These are phyloP conservation scores for Ptilodon capucinus DNA, from an alignment of 2,888 invertebrate genomes.

Conservation along the genomic window DNA sequence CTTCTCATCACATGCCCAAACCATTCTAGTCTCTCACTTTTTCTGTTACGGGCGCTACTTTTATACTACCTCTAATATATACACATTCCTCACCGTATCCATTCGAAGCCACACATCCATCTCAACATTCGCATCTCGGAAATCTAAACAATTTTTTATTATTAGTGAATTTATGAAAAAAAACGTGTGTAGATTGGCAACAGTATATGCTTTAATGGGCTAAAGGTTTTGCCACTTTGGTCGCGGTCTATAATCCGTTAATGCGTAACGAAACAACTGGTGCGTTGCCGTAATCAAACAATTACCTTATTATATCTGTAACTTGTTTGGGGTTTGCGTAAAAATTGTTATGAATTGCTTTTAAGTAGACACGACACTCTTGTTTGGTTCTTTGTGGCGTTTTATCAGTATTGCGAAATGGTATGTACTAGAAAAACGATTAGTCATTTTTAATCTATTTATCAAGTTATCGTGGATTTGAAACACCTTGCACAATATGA, in stretches of 20 bases:
- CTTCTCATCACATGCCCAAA: too few relatives aligned
- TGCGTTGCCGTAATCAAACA: constrained; percentile 24
- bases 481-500: too few relatives aligned
- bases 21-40: too few relatives aligned
- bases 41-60: too few relatives aligned
- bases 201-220: background rate
- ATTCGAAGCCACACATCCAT: too few relatives aligned
- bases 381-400: too few relatives aligned
- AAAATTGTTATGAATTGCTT: background rate
- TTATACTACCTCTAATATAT: too few relatives aligned
- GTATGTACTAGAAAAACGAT: background rate
- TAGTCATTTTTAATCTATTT: background rate
- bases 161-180: too few relatives aligned
- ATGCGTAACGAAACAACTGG: constrained; percentile 12
- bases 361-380: too few relatives aligned
- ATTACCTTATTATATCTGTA: constrained; percentile 16
- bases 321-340: constrained; percentile 8
- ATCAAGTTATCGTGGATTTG: background rate
- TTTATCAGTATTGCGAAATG: background rate
- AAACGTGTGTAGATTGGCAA: background rate
- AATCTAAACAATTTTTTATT: too few relatives aligned
- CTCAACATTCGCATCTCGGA: too few relatives aligned
- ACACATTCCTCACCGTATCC: too few relatives aligned
- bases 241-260: background rate
- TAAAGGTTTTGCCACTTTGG: background rate